Conservation (phyloP, 2,113 vertebrate species). For the Ahaetulla prasina region DNA sequence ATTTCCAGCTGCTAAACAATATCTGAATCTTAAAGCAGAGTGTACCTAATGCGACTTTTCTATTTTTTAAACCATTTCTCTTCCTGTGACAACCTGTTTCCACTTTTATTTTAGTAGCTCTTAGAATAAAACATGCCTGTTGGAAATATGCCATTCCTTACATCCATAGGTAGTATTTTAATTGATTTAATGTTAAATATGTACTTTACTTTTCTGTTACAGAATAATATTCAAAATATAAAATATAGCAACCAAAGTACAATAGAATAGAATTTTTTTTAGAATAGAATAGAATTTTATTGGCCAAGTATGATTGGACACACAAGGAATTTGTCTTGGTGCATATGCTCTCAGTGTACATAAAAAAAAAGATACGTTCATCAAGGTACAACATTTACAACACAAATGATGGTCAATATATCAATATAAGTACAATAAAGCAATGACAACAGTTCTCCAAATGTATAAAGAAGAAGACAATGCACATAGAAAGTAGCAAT, state of each 20-base stretch:
- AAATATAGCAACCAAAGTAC: not conserved
- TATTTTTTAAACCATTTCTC: not conserved
- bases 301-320: too few species aligned
- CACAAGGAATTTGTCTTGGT: too few species aligned
- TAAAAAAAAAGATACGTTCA: too few species aligned
- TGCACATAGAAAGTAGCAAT: not conserved
- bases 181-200: not conserved
- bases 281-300: too few species aligned
- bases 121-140: not conserved
- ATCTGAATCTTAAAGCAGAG: not conserved
- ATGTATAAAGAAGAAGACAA: not conserved
- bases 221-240: not conserved
- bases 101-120: not conserved
- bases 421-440: not conserved
- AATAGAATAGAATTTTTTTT: too few species aligned
- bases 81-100: not conserved
- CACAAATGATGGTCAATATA: too few species aligned
- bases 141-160: not conserved
- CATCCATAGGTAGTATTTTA: not conserved
- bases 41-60: constrained; percentile 8
- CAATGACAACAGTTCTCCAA: not conserved
- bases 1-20: constrained; percentile 12
- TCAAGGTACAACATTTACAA: too few species aligned
- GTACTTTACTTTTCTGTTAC: not conserved
- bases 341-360: too few species aligned